phyloP scores from a whole-genome alignment of 2,888 invertebrate species.

The Caenorhabditis zanzibari region DNA sequence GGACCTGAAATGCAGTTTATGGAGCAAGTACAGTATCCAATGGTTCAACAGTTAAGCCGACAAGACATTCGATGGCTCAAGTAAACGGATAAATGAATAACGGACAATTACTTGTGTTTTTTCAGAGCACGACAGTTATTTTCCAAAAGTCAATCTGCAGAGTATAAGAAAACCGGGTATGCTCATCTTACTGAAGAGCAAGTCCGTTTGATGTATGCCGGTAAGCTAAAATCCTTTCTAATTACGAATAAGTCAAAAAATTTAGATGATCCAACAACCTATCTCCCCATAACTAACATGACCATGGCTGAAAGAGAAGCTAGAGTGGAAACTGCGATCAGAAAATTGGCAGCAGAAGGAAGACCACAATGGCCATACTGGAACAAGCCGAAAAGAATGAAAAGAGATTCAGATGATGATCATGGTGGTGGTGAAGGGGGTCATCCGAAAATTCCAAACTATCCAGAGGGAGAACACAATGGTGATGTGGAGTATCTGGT shows the following conservation, averaged over 20 bases:
- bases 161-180: constrained; percentile 72
- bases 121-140: constrained; percentile 65
- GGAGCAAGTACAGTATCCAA: constrained; percentile 75
- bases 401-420: constrained; percentile 31
- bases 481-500: constrained; percentile 69
- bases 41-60: constrained; percentile 71
- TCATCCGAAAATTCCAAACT: constrained; percentile 41
- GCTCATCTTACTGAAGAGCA: constrained; percentile 73
- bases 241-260: too few relatives aligned
- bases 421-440: constrained; percentile 12
- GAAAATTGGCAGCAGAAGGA: constrained; percentile 68
- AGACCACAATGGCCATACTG: constrained; percentile 68
- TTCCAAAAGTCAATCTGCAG: constrained; percentile 61
- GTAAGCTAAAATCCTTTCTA: background rate
- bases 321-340: constrained; percentile 71
- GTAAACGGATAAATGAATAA: constrained; percentile 30
- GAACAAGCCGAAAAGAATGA: constrained; percentile 36
- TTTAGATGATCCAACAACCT: constrained; percentile 46
- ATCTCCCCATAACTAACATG: constrained; percentile 48
- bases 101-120: background rate
- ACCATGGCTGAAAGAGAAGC: constrained; percentile 59
- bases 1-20: constrained; percentile 65
- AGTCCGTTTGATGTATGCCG: constrained; percentile 69
- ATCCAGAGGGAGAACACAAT: constrained; percentile 57
- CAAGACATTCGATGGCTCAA: constrained; percentile 73